Evolutionary conservation across 2,888 invertebrate genomes (phyloP).

Genomic region (Caenorhabditis angaria): DNA sequence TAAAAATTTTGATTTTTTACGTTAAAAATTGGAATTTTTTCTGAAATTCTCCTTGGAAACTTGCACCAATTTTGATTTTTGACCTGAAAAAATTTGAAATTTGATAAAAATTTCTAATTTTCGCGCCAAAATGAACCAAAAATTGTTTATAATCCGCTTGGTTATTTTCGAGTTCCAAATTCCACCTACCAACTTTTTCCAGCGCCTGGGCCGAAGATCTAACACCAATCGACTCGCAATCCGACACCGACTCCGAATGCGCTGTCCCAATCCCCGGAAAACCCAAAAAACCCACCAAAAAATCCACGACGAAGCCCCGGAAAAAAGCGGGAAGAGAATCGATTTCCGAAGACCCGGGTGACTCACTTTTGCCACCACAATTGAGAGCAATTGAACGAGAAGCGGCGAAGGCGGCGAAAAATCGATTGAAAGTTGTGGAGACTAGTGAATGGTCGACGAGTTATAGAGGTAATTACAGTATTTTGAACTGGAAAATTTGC

Average conservation of each 20-base stretch:
- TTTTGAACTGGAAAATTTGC: background rate
- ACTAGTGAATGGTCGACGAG: slow-evolving; percentile 50
- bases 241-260: slow-evolving; percentile 13
- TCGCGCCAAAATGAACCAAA: no score
- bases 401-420: background rate
- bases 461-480: slow-evolving; percentile 6
- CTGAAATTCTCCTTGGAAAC: no score
- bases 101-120: background rate
- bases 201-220: slow-evolving; percentile 44
- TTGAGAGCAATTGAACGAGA: slow-evolving; percentile 31
- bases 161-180: no score
- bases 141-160: no score
- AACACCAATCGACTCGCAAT: background rate
- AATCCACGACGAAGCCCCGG: slow-evolving; percentile 3
- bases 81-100: no score
- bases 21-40: no score
- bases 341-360: slow-evolving; percentile 10
- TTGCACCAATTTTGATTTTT: no score
- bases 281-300: background rate
- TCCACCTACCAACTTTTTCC: background rate
- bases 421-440: slow-evolving; percentile 14
- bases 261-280: slow-evolving; percentile 39
- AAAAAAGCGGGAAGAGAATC: background rate
- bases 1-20: no score
- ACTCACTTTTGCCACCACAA: slow-evolving; percentile 48